Base-by-base conservation (phyloP, 1,140 invertebrate genomes). In the Leptinotarsa texana region DNA sequence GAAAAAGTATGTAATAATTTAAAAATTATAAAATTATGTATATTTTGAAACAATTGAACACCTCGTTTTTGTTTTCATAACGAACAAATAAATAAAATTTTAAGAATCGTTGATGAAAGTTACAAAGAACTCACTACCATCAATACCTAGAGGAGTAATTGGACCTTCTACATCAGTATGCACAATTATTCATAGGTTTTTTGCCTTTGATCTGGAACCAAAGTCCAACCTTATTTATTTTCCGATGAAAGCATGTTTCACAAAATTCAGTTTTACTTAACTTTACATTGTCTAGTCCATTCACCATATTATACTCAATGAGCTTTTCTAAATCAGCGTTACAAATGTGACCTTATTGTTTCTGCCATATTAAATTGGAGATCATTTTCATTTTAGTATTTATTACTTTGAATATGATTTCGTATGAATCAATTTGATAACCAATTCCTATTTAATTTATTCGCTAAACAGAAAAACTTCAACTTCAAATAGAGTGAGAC, bases 251-350 rank as follows among this genome's bases (percentile, higher is more conserved):
- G n/a, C 65, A 67, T 15, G 65, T 8, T 33, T 67, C 65, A 47
- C 65, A 67, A 67, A 67, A 67, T 27, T 67, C 65, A 67, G 47
- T 13, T 67, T 67, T 67, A 33, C 65, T 11, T 17, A 67, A 15
- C 27, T 47, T 67, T 17, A 33, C 8, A 67, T 27, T 67, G 11
- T 67, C 27, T 4, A 47, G 8, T 3, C 65, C 21, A 67, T 21
- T 67, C 33, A 51, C 49, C 49, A 51, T 51, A 51, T 51, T 51
- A 13, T 51, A 0, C 49, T 51, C 49, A 51, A 51, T 51, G 17
- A 51, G 49, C 0, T 51, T 51, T 51, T 51, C 49, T 4, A 51
- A 51, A 51, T 51, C 15, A 15, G 49, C 49, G 15, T 51, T 51
- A 51, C 49, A 51, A 51, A 15, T 51, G 49, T 51, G 49, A 17